Percentiles rank a stretch among this genome's conserved stretches.
These are phyloP conservation scores for Poeciliopsis gracilis DNA, from an alignment of 2,797 vertebrate genomes.

Conservation along the genomic window DNA sequence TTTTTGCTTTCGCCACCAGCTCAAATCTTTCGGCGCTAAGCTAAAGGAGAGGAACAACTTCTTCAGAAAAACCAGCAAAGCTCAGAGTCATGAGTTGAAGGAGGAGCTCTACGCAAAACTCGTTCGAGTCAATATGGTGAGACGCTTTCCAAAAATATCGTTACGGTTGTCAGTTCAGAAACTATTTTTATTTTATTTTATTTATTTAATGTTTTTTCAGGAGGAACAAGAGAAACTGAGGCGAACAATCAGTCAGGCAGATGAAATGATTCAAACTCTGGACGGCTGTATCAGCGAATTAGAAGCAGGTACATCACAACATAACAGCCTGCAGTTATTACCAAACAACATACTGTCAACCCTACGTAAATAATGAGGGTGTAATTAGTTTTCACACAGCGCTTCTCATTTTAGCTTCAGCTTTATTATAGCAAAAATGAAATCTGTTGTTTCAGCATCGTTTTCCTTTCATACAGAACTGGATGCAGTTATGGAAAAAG, in stretches of 20 bases:
- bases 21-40: conserved; percentile 73
- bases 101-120: conserved; percentile 72
- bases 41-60: conserved; percentile 75
- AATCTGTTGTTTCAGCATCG: background rate
- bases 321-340: background rate
- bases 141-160: background rate
- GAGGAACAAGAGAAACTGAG: conserved; percentile 71
- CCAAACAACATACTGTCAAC: background rate
- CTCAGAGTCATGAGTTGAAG: conserved; percentile 80
- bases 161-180: background rate
- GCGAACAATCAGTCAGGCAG: conserved; percentile 61
- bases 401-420: background rate
- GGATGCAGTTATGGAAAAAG: conserved; percentile 58
- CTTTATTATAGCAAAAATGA: background rate
- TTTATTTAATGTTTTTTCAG: conserved; percentile 44
- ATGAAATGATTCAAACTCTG: conserved; percentile 71
- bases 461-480: conserved; percentile 63
- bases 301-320: conserved; percentile 70
- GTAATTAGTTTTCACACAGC: background rate
- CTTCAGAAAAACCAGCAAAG: conserved; percentile 79
- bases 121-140: conserved; percentile 68
- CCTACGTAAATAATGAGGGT: background rate
- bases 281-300: conserved; percentile 74
- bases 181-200: rapidly evolving
- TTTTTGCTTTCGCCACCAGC: conserved; percentile 52